Conservation (phyloP, 2,113 vertebrate genomes). For the Corythoichthys haematopterus region DNA sequence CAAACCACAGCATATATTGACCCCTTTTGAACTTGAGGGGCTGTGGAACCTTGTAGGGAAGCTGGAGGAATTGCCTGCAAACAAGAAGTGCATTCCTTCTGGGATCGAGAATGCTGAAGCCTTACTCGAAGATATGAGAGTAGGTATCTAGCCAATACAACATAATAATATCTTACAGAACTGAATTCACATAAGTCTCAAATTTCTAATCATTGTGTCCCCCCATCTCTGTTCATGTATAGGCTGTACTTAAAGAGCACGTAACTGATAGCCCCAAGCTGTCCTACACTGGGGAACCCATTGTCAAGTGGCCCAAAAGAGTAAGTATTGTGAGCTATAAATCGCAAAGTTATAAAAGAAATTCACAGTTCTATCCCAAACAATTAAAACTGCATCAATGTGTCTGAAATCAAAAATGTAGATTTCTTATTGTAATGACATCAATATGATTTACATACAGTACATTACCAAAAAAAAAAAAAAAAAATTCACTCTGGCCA, state of each 20-base stretch:
- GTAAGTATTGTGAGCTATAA: conserved; percentile 66
- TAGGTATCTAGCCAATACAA: conserved; percentile 42
- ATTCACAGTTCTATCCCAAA: too few species aligned
- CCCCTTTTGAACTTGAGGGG: conserved; percentile 89
- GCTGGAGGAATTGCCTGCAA: conserved; percentile 85
- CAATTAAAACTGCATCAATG: neutral
- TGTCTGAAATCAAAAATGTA: neutral
- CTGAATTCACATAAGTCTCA: neutral
- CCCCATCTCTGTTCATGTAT: neutral
- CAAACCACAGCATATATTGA: conserved; percentile 66
- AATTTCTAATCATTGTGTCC: neutral
- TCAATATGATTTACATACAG: neutral
- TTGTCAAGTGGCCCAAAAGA: conserved; percentile 94
- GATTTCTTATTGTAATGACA: neutral
- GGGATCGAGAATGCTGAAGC: conserved; percentile 85
- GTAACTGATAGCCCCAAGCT: conserved; percentile 80
- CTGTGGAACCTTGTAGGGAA: conserved; percentile 89
- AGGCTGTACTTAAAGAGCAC: conserved; percentile 84
- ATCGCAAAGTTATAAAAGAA: neutral
- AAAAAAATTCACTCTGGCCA: neutral
- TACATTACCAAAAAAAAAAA: too few species aligned
- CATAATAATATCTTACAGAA: neutral
- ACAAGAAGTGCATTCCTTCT: conserved; percentile 90
- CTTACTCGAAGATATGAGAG: conserved; percentile 85
- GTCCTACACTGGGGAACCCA: conserved; percentile 90